Evolutionary conservation across 2,113 vertebrate species (phyloP).

Genomic region (Oreotragus oreotragus): DNA sequence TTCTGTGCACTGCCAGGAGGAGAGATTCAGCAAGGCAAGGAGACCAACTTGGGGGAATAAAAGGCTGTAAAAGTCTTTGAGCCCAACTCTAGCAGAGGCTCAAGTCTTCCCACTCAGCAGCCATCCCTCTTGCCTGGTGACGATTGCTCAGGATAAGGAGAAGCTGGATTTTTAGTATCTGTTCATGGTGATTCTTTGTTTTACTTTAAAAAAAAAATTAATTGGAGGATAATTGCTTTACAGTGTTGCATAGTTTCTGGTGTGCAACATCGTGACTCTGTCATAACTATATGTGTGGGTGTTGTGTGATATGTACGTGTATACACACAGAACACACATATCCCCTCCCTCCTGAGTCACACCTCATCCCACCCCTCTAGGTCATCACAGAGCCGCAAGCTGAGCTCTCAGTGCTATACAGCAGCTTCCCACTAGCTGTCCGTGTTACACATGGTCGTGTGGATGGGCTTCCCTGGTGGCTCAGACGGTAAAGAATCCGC

Average conservation of each 20-base stretch:
- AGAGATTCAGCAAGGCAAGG: not conserved
- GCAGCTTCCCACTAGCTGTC: not conserved
- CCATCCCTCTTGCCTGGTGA: accelerated
- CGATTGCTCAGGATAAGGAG: not conserved
- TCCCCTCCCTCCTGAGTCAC: not conserved
- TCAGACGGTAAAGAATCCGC: not conserved
- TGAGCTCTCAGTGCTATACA: accelerated
- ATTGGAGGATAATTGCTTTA: not conserved
- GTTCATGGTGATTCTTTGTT: not conserved
- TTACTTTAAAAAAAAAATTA: not conserved
- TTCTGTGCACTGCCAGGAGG: not conserved
- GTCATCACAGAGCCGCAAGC: not conserved
- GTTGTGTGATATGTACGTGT: accelerated
- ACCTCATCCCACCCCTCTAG: not conserved
- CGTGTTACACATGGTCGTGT: accelerated
- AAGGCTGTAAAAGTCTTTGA: not conserved
- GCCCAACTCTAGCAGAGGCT: not conserved
- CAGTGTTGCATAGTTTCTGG: accelerated
- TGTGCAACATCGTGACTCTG: accelerated
- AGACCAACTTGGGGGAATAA: not conserved
- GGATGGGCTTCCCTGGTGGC: not conserved
- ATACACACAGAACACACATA: not conserved
- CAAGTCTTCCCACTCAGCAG: not conserved
- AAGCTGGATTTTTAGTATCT: not conserved
- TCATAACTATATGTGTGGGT: not conserved